Percentiles rank a stretch among this genome's conserved stretches.
These are phyloP conservation scores for Aplochiton taeniatus DNA, from an alignment of 2,797 vertebrate species.

Conservation along the genomic window DNA sequence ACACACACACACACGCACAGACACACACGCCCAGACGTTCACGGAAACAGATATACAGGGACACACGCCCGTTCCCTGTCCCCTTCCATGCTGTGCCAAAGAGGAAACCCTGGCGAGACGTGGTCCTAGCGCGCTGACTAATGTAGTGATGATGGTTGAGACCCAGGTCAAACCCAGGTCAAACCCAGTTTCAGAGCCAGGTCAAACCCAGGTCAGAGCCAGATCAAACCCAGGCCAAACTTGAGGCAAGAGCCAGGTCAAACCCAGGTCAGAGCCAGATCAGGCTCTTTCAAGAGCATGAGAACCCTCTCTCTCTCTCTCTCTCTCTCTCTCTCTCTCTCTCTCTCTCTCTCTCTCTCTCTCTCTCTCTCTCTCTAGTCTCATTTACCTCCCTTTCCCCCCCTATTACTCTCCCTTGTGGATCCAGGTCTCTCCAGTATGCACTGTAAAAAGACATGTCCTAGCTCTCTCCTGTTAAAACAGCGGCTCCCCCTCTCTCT, in stretches of 20 bases:
- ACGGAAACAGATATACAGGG: constrained; percentile 17
- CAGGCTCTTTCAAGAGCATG: constrained; percentile 34
- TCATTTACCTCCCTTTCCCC: neutral
- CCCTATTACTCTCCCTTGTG: neutral
- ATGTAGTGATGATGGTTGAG: constrained; percentile 67
- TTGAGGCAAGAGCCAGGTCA: too few species aligned
- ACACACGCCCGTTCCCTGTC: constrained; percentile 53
- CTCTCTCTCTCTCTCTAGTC: constrained; percentile 29
- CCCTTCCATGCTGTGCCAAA: constrained; percentile 69
- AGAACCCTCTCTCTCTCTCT: constrained; percentile 1
- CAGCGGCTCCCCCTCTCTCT: neutral
- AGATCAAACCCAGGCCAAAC: constrained; percentile 52
- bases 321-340: neutral
- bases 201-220: constrained; percentile 72
- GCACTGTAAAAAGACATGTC: neutral
- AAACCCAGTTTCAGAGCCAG: constrained; percentile 78
- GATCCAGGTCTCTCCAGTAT: neutral
- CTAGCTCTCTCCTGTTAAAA: neutral
- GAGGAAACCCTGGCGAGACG: constrained; percentile 83
- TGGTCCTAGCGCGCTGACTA: constrained; percentile 77
- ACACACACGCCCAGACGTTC: too few species aligned
- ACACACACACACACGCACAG: constrained; percentile 16
- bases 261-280: constrained; percentile 64
- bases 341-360: constrained; percentile 8
- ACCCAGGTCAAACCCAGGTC: constrained; percentile 38